Evolutionary conservation across 2,797 vertebrate species (phyloP), one percentile per base, ranked within the genome.

Genomic region (Microcaecilia unicolor): DNA sequence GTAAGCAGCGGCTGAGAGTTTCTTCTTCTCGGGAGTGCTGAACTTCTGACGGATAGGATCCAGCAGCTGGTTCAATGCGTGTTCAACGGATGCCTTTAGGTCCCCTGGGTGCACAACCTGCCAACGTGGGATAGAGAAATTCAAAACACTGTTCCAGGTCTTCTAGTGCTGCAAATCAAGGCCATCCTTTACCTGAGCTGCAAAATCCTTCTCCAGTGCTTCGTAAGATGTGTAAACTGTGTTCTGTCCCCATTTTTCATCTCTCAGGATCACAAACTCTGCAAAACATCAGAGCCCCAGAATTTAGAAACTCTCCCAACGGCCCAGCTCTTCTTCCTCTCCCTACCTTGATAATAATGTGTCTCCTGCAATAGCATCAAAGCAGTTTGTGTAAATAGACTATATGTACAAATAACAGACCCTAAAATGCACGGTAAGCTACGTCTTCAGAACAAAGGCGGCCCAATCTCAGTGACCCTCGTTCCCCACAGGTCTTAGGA

Each of bases 11-110:
- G 37, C 82, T 38, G 75, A 67, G 15, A 97, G 81, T 61, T 97
- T 90, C 54, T 79, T 90, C 60, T 99, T 80, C 44, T 91, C 89
- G 0, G 88, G 82, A 2, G 49, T 74, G 66, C 80, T 77, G 61
- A 98, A 98, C 72, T 86, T 98, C 56, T 95, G 95, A 44, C 96
- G 85, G 73, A 98, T 94, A 22, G 95, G 96, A 18, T 95, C 90
- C 37, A 99, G 70, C 22, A 99, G 76, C 22, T 90, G 84, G 71
- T 97, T 94, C 28, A 99, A 69, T 5, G 87, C 80, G 6, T 72
- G 77, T 65, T 99, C 96, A 44, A 99, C 88, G 0, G 95, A 96
- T 31, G 84, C 89, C 72, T 99, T 99, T 55, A 99, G 64, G 72
- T 99, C 96, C 54, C 95, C 95, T 0, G 96, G 96, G 36, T 99